Base-by-base conservation (phyloP, 2,797 vertebrate species). In the Ispidina lecontei region DNA sequence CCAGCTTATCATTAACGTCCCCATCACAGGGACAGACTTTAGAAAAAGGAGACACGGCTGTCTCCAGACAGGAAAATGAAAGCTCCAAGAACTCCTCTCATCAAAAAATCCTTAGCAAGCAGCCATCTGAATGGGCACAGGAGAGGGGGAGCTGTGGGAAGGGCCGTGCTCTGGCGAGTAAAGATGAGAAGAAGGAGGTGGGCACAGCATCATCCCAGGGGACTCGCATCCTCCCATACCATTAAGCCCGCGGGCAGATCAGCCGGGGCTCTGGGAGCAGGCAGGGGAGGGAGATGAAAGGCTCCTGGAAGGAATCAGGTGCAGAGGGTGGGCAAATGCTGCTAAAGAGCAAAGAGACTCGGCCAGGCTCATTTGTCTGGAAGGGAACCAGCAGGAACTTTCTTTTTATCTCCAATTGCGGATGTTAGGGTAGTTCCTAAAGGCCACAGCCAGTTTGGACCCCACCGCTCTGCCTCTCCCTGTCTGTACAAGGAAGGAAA, bases 331-430 rank as follows among this genome's bases (percentile, higher is more conserved):
- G 90, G 80, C 91, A 95, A 77, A 91, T 93, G 93, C 84, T 89
- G 87, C 91, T 94, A 29, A 78, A 89, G 93, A 93, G 95, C 87
- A 71, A 76, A 94, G 80, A 60, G 77, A 92, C 31, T 29, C 28
- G 85, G 91, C 83, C 92, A 76, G 89, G 91, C 96, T 95, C 93
- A 91, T 96, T 91, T 95, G 94, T 94, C 95, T 92, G 91, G 83
- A 81, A 96, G 87, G 77, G 85, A 95, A 95, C 4, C 96, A 96
- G 96, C 95, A 1, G 96, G 92, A 93, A 93, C 90, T 94, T 93
- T 87, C 88, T 87, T 94, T 93, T 94, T 79, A 94, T 96, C 94
- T 92, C 70, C 20, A 20, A 33, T 54, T 84, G 85, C 2, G 28
- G 91, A 51, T 78, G 77, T 81, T 63, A 49, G 77, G 64, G 39